Percentiles rank a stretch among this genome's conserved stretches.
phyloP scores from a whole-genome alignment of 1,140 invertebrate species.

The Cotesia chilonis region DNA sequence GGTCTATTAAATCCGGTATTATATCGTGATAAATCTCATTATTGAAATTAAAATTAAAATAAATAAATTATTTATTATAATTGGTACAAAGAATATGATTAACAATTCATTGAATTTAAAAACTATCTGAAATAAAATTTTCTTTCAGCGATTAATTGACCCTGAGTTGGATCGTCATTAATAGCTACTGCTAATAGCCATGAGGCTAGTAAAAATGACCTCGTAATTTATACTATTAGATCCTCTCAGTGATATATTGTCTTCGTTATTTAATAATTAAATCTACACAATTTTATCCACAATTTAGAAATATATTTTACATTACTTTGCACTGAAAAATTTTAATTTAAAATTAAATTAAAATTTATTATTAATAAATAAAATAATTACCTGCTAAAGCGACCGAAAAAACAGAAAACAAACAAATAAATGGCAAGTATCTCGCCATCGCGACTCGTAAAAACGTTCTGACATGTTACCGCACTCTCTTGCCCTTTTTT shows the following conservation, averaged over 20 bases:
- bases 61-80: not conserved
- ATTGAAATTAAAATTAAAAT: constrained; percentile 28
- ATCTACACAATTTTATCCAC: not conserved
- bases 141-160: constrained; percentile 5
- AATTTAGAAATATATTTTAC: no score
- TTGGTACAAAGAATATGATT: not conserved
- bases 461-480: constrained; percentile 50
- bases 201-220: not conserved
- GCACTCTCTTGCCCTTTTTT: constrained; percentile 57
- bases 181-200: not conserved
- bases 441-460: constrained; percentile 50
- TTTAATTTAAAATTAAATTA: no score
- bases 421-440: constrained; percentile 33
- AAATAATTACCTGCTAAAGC: not conserved
- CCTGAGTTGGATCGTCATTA: constrained; percentile 11
- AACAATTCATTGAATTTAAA: not conserved
- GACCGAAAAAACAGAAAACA: not conserved
- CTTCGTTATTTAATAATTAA: not conserved
- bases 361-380: no score
- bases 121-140: not conserved
- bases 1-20: constrained; percentile 44
- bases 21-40: constrained; percentile 3
- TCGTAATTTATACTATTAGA: constrained; percentile 4
- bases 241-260: not conserved
- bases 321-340: no score